Evolutionary conservation across 2,888 invertebrate species (phyloP), one percentile per base, ranked within the genome.

Genomic region (Furcula furcula): DNA sequence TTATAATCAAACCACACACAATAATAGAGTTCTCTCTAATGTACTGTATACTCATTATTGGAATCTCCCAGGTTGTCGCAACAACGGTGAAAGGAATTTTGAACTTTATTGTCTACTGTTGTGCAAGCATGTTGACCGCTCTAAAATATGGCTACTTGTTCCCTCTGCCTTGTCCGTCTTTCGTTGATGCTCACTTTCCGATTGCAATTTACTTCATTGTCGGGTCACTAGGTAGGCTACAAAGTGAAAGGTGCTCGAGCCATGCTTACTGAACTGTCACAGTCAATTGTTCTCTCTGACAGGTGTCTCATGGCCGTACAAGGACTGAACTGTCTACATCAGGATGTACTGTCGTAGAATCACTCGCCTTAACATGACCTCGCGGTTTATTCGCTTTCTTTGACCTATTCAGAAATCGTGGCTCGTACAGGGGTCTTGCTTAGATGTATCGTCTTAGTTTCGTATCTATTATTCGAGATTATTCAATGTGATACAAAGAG

Each of bases 401-500:
- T 74, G 71, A 76, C 75, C 75, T 71, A 65, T 74, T 74, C n/a
- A 73, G 67, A 71, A 73, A 68, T 70, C 76, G 75, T 73, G 72
- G 36, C 61, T 55, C 36, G 55, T 59, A 59, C 58, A 62, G 55
- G 70, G 66, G 57, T 72, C 64, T 60, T 55, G 43, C 36, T 34
- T 36, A 31, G 45, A 41, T 45, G 42, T 40, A 35, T 35, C 32
- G 31, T 36, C 39, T 29, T 32, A 30, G 27, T 34, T 31, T 36
- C 19, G 16, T 14, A 28, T 10, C 14, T 6, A 21, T 11, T 34
- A 15, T 25, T 13, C 29, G 11, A 12, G 9, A 26, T 36, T 34
- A 32, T 39, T 23, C 27, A 20, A 12, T 11, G 27, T 16, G 15
- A 35, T 28, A 23, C 31, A 31, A 41, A 40, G 34, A 38, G 34